phyloP scores from a whole-genome alignment of 2,797 vertebrate genomes.

The Florisuga fusca region DNA sequence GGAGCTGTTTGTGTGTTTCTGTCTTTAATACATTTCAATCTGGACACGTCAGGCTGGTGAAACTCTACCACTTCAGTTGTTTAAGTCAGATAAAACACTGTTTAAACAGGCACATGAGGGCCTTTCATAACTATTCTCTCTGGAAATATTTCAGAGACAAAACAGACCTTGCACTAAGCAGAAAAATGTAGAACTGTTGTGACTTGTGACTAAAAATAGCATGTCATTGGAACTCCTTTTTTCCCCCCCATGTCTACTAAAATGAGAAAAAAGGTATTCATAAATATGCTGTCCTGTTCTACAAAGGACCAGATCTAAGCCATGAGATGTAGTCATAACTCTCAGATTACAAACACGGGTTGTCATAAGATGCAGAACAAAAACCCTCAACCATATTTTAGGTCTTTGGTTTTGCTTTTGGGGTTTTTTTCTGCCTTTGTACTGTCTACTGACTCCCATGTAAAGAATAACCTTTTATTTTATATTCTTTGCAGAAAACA shows the following conservation, averaged over 20 bases:
- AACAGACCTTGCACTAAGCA: not conserved
- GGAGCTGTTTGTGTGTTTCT: not conserved
- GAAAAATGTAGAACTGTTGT: conserved; percentile 3
- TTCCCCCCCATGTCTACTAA: not conserved
- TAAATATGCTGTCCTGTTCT: not conserved
- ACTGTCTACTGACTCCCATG: not conserved
- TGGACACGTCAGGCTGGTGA: not conserved
- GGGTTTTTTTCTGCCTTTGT: not conserved
- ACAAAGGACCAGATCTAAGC: not conserved
- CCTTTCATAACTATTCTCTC: conserved; percentile 20
- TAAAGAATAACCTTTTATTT: not conserved
- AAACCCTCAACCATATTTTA: not conserved
- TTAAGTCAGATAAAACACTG: conserved; percentile 23
- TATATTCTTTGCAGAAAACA: not conserved
- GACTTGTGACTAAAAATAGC: conserved; percentile 23
- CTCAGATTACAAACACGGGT: not conserved
- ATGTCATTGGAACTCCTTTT: not conserved
- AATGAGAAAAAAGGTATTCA: not conserved
- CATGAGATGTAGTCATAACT: not conserved
- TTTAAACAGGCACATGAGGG: not conserved
- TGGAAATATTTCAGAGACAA: not conserved
- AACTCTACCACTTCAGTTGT: not conserved
- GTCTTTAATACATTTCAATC: not conserved
- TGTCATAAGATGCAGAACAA: not conserved
- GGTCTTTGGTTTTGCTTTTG: not conserved